phyloP scores from a whole-genome alignment of 2,113 vertebrate genomes.

The zebrafish (Danio rerio) region GRCz12tu NC_133181.1:1302001-1302500 shows the following conservation, averaged over 20 bases:
- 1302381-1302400: not conserved
- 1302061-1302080: not conserved
- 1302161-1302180: not conserved
- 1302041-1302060: not conserved
- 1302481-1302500: too few relatives aligned
- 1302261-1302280: slow-evolving; percentile 63
- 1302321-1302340: slow-evolving; percentile 61
- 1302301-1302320: slow-evolving; percentile 59
- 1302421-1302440: not conserved
- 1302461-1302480: not conserved
- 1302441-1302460: not conserved
- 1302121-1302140: not conserved
- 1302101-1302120: not conserved
- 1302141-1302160: not conserved
- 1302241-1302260: slow-evolving; percentile 47
- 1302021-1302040: not conserved
- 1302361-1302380: slow-evolving; percentile 30
- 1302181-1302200: not conserved
- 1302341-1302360: slow-evolving; percentile 67
- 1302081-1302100: not conserved
- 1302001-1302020: not conserved
- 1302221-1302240: slow-evolving; percentile 60
- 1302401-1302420: not conserved
- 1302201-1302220: slow-evolving; percentile 41
- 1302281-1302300: slow-evolving; percentile 48